Base-by-base conservation (phyloP, 2,113 vertebrate species). In the Dicrurus megarhynchus region DNA sequence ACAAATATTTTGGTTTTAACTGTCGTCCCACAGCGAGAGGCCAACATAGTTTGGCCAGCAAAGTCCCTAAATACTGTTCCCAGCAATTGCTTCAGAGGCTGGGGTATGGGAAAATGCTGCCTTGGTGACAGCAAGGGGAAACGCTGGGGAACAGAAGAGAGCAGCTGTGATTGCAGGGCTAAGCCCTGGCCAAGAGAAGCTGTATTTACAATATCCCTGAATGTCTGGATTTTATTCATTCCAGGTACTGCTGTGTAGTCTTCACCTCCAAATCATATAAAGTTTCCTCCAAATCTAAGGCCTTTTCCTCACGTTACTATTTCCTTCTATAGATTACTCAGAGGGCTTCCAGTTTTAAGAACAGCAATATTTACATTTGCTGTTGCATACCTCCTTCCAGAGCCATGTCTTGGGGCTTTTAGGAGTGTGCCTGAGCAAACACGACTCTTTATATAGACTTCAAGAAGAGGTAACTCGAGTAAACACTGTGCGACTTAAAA, bases 381-480 rank as follows among this genome's bases (percentile, higher is more conserved):
- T 80, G 37, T 76, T 84, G 84, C 96, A 96, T 97, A 89, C 84
- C 95, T 97, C 95, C 94, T 88, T 73, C 57, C 91, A 97, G 82
- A 86, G 60, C 95, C 87, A 53, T 17, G 50, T 94, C 94, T 93
- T 77, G 68, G 83, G 91, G 70, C 92, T 95, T 93, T 93, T 68
- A 97, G 94, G 92, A 91, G 79, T 88, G 61, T 89, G 92, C 96
- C 69, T 97, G 94, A 94, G 89, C 97, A 97, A 98, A 98, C 97
- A 98, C 0, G n/a, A 77, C 89, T 95, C 97, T 97, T 95, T 95
- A 93, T 93, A 92, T 37, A 95, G 95, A 91, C 96, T 96, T 65
- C 70, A 96, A 96, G 96, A 95, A 92, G 94, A 97, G 93, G 97
- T 93, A 93, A 97, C 96, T 87, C 11, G 2, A 91, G 97, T 96